A percentile compares a stretch with the other conserved stretches of the same genome.
Conservation (phyloP, 2,113 vertebrate genomes). For the Myotis yumanensis region DNA sequence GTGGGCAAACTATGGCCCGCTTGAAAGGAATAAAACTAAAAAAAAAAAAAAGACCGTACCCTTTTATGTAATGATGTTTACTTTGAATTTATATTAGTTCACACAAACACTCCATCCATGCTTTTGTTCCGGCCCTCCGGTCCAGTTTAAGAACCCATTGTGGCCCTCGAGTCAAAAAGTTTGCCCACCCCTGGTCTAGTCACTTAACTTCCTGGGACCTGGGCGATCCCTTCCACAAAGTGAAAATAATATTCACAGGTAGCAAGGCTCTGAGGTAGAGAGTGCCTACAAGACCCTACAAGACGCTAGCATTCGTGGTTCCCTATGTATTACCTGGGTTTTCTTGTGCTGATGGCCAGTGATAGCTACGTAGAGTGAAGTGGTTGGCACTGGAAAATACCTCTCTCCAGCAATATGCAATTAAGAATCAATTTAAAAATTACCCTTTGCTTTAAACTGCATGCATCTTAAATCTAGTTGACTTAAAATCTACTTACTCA, state of each 20-base stretch:
- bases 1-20: no score
- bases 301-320: background rate
- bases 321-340: background rate
- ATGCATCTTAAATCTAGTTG: conserved; percentile 71
- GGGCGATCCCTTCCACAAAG: background rate
- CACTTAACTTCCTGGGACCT: background rate
- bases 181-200: no score
- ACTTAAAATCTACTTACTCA: conserved; percentile 73
- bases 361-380: background rate
- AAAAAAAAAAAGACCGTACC: no score
- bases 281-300: background rate
- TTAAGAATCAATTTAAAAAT: conserved; percentile 20
- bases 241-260: conserved; percentile 32
- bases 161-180: no score
- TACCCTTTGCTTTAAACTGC: conserved; percentile 60
- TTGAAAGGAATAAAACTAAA: no score
- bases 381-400: background rate
- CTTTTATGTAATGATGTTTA: no score
- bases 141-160: no score
- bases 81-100: no score
- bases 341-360: background rate
- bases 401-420: background rate
- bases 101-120: no score
- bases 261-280: background rate
- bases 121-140: no score